phyloP scores from a whole-genome alignment of 2,113 vertebrate genomes.

The Hyperopisus bebe region DNA sequence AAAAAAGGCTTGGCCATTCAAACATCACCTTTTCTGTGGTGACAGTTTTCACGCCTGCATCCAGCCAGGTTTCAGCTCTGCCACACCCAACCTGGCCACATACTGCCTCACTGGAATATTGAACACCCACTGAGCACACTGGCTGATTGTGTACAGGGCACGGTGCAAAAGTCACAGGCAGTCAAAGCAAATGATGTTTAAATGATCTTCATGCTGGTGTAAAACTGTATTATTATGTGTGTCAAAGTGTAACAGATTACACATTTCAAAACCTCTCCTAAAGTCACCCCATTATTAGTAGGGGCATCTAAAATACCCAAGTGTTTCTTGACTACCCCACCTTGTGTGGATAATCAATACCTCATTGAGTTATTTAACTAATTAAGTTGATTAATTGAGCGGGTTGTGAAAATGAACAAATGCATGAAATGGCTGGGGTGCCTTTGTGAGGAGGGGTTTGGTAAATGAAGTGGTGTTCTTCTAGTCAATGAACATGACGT shows the following conservation, averaged over 20 bases:
- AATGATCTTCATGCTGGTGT: neutral
- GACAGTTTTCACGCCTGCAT: neutral
- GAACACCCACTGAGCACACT: neutral
- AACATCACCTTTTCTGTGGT: neutral
- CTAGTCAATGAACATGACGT: neutral
- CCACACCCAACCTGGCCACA: neutral
- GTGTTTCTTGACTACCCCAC: neutral
- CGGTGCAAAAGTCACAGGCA: neutral
- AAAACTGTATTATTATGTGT: neutral
- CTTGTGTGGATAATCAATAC: neutral
- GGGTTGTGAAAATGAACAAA: neutral
- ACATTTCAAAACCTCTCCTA: neutral
- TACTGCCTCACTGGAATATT: neutral
- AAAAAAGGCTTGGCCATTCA: neutral
- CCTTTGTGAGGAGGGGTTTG: neutral
- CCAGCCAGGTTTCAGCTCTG: neutral
- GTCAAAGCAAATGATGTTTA: neutral
- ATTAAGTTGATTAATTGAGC: neutral
- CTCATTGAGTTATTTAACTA: neutral
- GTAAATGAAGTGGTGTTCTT: neutral
- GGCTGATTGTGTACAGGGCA: neutral
- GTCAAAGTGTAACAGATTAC: neutral
- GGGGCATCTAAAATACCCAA: neutral
- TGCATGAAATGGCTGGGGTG: neutral
- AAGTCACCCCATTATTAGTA: neutral